Conservation (phyloP, 2,797 vertebrate species). For the Lophura swinhoii region DNA sequence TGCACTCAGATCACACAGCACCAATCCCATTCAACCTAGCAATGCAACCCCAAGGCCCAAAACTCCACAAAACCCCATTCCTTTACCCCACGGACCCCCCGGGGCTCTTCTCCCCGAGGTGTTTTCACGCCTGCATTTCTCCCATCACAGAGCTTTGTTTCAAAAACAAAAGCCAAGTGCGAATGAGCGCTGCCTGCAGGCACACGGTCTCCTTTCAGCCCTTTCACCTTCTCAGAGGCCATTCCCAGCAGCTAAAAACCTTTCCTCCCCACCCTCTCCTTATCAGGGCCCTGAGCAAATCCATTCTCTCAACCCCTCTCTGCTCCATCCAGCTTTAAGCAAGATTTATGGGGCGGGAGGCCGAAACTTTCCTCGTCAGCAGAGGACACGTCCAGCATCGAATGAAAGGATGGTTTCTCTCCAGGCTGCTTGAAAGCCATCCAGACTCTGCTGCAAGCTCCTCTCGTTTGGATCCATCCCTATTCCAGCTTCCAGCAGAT, state of each 20-base stretch:
- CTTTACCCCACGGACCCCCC: accelerated
- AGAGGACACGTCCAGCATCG: not conserved
- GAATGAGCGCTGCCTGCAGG: not conserved
- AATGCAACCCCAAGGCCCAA: not conserved
- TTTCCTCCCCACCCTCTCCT: not conserved
- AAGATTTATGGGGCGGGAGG: not conserved
- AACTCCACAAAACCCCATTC: not conserved
- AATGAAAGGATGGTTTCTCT: not conserved
- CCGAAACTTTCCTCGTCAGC: not conserved
- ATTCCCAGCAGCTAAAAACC: not conserved
- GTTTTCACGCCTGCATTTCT: not conserved
- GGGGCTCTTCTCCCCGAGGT: not conserved
- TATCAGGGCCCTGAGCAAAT: not conserved
- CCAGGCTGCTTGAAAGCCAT: not conserved
- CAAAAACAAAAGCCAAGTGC: not conserved
- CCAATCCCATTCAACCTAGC: accelerated
- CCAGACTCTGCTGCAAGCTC: not conserved
- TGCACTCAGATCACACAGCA: accelerated
- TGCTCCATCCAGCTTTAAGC: not conserved
- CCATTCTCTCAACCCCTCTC: not conserved
- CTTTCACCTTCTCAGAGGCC: not conserved
- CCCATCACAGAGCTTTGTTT: not conserved
- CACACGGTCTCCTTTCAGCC: not conserved
- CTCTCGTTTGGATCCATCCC: not conserved
- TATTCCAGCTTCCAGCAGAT: not conserved